Base-by-base conservation (phyloP, 2,888 invertebrate genomes). In the Aleiodes alternator region DNA sequence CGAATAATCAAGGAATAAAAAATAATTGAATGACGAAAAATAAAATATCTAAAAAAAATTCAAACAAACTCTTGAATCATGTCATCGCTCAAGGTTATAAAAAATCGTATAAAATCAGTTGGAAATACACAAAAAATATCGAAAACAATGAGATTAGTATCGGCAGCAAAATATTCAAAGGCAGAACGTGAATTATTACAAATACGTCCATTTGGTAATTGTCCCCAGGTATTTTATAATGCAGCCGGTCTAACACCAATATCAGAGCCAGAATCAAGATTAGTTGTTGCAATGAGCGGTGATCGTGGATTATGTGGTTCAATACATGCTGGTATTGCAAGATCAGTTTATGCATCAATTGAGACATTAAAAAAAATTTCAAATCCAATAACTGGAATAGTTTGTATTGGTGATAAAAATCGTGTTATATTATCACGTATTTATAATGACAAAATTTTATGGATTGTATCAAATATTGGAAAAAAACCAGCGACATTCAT, bases 241-340 rank as follows among this genome's bases (percentile, higher is more conserved):
- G 11, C 72, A 8, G 76, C 77, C 6, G 76, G 73, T 72, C 48
- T 81, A n/a, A 72, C 70, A 38, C 73, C 75, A 7, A 71, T 76
- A 11, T 34, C 16, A n/a, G 61, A 78, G 61, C 59, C 72, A 3
- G 69, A 77, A 9, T 73, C 79, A 1, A 76, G 72, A n/a, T 70
- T 82, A 4, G 53, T 81, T 31, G 61, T 82, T n/a, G 76, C 82
- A 0, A 59, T 82, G 7, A 79, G 79, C 5, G 78, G 81, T 23
- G 82, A 82, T 74, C 81, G 80, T 38, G 82, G 82, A 48, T 77
- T 82, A 4, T 82, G 82, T 68, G 82, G 81, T 7, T 78, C 80
- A 1, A 80, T 82, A 12, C 81, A 82, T 59, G 81, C 82, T 3
- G 81, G 82, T 5, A 74, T 82, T 64, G 78, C 79, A 7, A 79